These are phyloP conservation scores for Calliopum simillimum DNA, from an alignment of 2,888 invertebrate species.

Conservation along the genomic window DNA sequence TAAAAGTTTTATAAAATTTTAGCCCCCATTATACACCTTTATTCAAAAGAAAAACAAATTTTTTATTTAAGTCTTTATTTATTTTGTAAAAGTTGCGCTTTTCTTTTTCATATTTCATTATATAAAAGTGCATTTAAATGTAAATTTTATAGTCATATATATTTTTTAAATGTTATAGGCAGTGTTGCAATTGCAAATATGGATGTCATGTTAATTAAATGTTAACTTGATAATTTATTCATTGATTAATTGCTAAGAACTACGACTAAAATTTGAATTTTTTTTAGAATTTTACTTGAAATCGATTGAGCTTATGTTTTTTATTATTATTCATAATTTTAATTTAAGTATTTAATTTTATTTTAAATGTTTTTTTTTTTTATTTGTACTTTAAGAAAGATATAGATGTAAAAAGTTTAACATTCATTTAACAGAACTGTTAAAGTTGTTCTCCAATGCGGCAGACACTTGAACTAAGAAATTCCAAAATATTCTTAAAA, in stretches of 20 bases:
- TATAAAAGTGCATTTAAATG: slow-evolving; percentile 40
- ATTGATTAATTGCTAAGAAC: too few species aligned
- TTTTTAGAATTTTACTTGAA: too few species aligned
- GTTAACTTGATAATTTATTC: slow-evolving; percentile 16
- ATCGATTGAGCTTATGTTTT: slow-evolving; percentile 36
- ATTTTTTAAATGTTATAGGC: not conserved
- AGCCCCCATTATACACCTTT: too few species aligned
- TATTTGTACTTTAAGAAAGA: not conserved
- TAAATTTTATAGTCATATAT: not conserved
- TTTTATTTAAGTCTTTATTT: not conserved
- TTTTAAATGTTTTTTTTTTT: slow-evolving; percentile 16
- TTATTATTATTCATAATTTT: not conserved
- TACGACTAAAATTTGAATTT: too few species aligned
- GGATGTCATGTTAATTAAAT: slow-evolving; percentile 7
- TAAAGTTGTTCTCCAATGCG: too few species aligned
- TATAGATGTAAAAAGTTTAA: too few species aligned
- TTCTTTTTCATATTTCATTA: slow-evolving; percentile 13
- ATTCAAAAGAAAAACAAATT: too few species aligned
- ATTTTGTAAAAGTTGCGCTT: slow-evolving; percentile 17
- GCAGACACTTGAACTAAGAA: too few species aligned
- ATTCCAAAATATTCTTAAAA: too few species aligned
- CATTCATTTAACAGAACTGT: too few species aligned
- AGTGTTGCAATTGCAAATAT: slow-evolving; percentile 19
- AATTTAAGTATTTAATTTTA: too few species aligned
- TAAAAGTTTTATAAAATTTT: too few species aligned